Conservation (phyloP, 2,797 vertebrate genomes). For the Peromyscus attwateri region DNA sequence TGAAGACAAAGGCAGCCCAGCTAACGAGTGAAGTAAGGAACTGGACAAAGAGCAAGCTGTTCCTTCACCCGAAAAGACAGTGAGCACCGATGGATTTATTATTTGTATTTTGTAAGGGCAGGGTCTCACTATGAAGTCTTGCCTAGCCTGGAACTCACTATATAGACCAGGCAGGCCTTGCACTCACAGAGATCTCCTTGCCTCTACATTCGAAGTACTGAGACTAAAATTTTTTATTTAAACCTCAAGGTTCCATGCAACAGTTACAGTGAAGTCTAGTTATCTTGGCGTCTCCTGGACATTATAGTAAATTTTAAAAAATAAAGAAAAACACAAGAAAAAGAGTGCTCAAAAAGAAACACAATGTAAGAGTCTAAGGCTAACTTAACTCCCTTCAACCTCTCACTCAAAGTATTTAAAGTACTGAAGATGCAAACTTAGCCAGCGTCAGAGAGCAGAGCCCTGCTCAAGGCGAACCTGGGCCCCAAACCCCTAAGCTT, state of each 20-base stretch:
- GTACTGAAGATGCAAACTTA: background rate
- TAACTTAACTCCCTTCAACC: constrained; percentile 22
- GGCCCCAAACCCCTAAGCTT: background rate
- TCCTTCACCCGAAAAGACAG: background rate
- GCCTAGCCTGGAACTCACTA: background rate
- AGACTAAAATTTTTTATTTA: background rate
- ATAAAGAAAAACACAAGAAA: background rate
- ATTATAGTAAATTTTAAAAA: background rate
- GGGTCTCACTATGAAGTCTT: background rate
- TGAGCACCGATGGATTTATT: background rate
- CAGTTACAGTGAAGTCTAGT: background rate
- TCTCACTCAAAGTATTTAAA: background rate
- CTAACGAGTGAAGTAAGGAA: background rate
- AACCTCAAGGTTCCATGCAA: too few species aligned
- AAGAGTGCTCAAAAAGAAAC: constrained; percentile 11
- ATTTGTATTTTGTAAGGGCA: background rate
- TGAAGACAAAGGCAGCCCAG: background rate
- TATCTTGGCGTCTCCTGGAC: background rate
- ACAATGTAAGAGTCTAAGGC: constrained; percentile 20
- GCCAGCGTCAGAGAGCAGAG: background rate
- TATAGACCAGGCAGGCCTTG: background rate
- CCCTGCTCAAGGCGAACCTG: background rate
- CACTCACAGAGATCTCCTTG: background rate
- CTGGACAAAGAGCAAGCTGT: background rate
- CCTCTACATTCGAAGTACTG: background rate